A percentile compares a stretch with the other conserved stretches of the same genome.
Evolutionary conservation across 1,140 invertebrate genomes (phyloP).

Genomic region (Brachionus calyciflorus): DNA sequence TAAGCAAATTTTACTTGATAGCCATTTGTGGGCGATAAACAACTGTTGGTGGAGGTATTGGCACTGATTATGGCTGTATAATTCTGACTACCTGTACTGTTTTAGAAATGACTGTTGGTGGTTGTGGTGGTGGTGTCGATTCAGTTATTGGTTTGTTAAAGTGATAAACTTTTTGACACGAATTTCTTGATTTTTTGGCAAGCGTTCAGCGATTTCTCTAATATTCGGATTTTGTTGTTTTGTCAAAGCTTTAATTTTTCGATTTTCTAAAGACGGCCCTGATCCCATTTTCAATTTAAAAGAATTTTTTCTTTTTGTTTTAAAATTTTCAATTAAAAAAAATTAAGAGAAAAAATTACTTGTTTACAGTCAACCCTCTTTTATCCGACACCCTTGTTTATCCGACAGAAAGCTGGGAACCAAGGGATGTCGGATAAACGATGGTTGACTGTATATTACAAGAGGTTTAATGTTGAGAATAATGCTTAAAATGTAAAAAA

Average conservation of each 20-base stretch:
- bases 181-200: slow-evolving; percentile 22
- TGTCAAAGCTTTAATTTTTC: not conserved
- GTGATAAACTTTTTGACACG: slow-evolving; percentile 38
- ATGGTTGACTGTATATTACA: too few relatives aligned
- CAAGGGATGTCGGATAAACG: too few relatives aligned
- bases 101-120: slow-evolving; percentile 3
- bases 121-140: not conserved
- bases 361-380: too few relatives aligned
- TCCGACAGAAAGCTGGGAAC: too few relatives aligned
- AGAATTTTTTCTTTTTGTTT: too few relatives aligned
- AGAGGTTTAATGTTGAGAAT: too few relatives aligned
- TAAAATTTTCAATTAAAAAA: too few relatives aligned
- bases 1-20: not conserved
- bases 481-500: too few relatives aligned
- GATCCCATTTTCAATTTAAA: too few relatives aligned
- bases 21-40: not conserved
- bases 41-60: not conserved
- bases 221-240: not conserved
- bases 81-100: not conserved
- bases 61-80: not conserved
- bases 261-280: too few relatives aligned
- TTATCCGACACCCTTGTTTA: too few relatives aligned
- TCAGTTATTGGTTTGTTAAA: not conserved
- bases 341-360: too few relatives aligned
- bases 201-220: not conserved